These are phyloP conservation scores for Panulirus ornatus DNA, from an alignment of 1,140 invertebrate species.

Conservation along the genomic window DNA sequence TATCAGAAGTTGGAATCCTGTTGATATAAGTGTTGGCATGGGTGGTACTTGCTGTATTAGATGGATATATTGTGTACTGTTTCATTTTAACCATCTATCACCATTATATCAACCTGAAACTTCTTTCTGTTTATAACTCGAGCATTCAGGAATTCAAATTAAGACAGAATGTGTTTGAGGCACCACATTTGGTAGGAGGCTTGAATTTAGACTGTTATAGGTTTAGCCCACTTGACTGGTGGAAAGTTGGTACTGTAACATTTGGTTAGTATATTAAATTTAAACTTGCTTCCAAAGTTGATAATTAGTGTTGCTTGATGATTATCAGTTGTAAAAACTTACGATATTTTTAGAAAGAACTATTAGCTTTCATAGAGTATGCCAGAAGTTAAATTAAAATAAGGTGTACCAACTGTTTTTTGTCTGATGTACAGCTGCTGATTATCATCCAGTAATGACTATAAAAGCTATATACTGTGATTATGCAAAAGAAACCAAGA, in stretches of 20 bases:
- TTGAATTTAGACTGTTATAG: too few relatives aligned
- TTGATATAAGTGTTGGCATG: slow-evolving; percentile 28
- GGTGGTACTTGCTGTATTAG: neutral
- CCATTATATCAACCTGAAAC: neutral
- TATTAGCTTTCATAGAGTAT: too few relatives aligned
- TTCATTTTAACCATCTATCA: neutral
- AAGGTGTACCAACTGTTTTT: neutral
- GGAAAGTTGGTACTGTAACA: too few relatives aligned
- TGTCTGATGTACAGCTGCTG: neutral
- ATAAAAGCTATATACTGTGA: neutral
- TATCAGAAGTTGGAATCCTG: slow-evolving; percentile 22
- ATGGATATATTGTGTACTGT: neutral
- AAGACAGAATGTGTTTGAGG: too few relatives aligned
- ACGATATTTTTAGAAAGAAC: too few relatives aligned
- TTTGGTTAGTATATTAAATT: too few relatives aligned
- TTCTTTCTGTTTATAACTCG: neutral
- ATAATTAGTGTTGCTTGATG: too few relatives aligned
- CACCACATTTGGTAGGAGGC: too few relatives aligned
- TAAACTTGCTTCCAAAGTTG: too few relatives aligned
- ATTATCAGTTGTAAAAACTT: too few relatives aligned
- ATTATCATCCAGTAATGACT: neutral
- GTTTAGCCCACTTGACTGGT: too few relatives aligned
- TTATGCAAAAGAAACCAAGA: neutral
- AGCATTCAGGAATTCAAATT: neutral
- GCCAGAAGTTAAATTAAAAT: too few relatives aligned